Evolutionary conservation across 2,797 vertebrate species (phyloP).

Genomic region (Gouania willdenowi): DNA sequence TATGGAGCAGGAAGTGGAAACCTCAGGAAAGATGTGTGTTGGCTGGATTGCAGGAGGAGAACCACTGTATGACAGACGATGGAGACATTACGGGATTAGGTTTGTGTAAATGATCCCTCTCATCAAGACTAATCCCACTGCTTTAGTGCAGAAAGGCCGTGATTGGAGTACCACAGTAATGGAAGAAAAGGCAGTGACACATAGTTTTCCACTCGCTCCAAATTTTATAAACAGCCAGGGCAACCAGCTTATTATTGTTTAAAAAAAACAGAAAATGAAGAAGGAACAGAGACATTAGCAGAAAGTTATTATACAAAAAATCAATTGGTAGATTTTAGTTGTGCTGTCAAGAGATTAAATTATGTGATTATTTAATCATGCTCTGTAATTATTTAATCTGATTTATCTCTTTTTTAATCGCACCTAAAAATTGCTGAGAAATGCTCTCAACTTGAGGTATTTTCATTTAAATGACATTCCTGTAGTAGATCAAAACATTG

Average conservation of each 20-base stretch:
- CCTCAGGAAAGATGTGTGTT: constrained; percentile 13
- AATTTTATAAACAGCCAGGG: constrained; percentile 32
- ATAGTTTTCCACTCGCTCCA: constrained; percentile 52
- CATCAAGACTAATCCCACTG: constrained; percentile 51
- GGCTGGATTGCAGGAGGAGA: constrained; percentile 22
- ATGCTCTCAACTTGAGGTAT: too few relatives aligned
- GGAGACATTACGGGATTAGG: constrained; percentile 40
- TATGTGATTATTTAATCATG: too few relatives aligned
- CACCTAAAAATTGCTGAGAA: too few relatives aligned
- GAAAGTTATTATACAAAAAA: too few relatives aligned
- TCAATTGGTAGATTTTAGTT: too few relatives aligned
- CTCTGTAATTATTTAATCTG: too few relatives aligned
- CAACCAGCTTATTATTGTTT: constrained; percentile 22
- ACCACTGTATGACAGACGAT: constrained; percentile 20
- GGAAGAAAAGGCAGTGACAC: constrained; percentile 51
- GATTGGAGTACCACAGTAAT: constrained; percentile 41
- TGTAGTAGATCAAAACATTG: too few relatives aligned
- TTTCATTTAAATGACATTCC: too few relatives aligned
- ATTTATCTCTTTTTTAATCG: too few relatives aligned
- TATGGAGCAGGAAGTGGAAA: constrained; percentile 36
- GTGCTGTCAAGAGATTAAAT: too few relatives aligned
- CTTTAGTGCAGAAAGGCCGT: constrained; percentile 45
- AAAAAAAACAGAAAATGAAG: too few relatives aligned
- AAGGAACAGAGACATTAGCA: too few relatives aligned
- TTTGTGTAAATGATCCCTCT: constrained; percentile 45